These are phyloP conservation scores for Rattus norvegicus DNA, from an alignment of 2,113 vertebrate species.

Conservation along the genomic window DNA sequence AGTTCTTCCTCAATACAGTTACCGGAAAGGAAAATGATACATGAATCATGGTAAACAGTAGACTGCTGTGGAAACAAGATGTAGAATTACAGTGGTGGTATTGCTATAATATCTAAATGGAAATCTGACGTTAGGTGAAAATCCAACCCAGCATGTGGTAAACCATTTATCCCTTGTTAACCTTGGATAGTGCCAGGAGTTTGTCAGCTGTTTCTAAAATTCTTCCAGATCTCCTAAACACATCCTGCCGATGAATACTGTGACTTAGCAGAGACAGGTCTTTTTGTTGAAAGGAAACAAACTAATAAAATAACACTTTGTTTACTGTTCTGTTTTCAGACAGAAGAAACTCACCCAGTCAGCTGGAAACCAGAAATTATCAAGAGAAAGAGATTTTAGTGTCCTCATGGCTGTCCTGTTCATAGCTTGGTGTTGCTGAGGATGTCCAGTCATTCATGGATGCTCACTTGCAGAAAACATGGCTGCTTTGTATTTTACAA, in stretches of 20 bases:
- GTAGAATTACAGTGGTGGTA: not conserved
- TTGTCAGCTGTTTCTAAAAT: not conserved
- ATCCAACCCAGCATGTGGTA: not conserved
- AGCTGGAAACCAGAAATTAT: constrained; percentile 99
- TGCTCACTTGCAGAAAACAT: constrained; percentile 79
- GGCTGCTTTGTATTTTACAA: constrained; percentile 85
- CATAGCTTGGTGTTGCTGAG: constrained; percentile 74
- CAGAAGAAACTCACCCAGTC: constrained; percentile 97
- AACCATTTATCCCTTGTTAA: not conserved
- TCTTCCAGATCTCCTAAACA: not conserved
- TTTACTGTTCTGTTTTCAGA: constrained; percentile 86
- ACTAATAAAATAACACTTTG: constrained; percentile 42
- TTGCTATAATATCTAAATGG: not conserved
- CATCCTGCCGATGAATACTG: not conserved
- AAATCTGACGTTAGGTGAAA: constrained; percentile 39
- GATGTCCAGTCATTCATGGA: constrained; percentile 71
- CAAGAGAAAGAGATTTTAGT: constrained; percentile 97
- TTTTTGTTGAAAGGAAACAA: constrained; percentile 43
- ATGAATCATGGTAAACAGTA: not conserved
- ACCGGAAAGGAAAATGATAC: not conserved
- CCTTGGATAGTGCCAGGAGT: not conserved
- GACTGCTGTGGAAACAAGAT: constrained; percentile 3
- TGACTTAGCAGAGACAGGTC: not conserved
- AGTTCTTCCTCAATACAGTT: not conserved
- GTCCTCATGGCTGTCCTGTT: constrained; percentile 49